A percentile compares a stretch with the other conserved stretches of the same genome.
Evolutionary conservation across 2,797 vertebrate genomes (phyloP).

Genomic region (Hafferia zeledoni): DNA sequence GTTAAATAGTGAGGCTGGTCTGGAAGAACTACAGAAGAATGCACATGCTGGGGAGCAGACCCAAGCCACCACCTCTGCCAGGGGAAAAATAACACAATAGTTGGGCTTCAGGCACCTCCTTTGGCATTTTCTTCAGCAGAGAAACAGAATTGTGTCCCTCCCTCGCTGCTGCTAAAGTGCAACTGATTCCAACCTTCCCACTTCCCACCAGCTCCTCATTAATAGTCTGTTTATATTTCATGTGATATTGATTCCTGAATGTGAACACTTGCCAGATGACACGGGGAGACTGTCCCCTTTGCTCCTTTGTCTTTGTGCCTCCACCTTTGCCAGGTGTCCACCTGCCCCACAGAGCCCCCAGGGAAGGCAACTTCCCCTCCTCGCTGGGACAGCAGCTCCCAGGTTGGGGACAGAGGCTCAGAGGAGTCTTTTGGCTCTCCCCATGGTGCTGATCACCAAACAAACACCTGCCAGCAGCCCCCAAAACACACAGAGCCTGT

Average conservation of each 20-base stretch:
- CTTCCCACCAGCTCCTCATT: constrained; percentile 41
- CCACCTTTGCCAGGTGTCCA: background rate
- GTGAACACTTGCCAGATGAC: background rate
- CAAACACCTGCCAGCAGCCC: background rate
- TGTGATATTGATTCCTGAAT: constrained; percentile 18
- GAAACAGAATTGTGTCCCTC: background rate
- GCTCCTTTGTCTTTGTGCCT: background rate
- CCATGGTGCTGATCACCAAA: accelerated
- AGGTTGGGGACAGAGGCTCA: background rate
- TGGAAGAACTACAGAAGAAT: background rate
- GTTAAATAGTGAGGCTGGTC: background rate
- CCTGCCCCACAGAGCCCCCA: background rate
- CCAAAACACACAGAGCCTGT: background rate
- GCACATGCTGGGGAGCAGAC: background rate
- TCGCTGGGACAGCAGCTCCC: background rate
- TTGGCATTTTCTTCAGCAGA: background rate
- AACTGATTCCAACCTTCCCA: constrained; percentile 17
- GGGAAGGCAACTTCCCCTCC: background rate
- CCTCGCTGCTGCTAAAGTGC: background rate
- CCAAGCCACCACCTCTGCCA: background rate
- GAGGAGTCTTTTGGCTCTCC: background rate
- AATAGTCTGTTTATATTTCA: constrained; percentile 41
- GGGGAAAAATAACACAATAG: background rate
- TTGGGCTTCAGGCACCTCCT: background rate
- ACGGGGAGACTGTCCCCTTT: background rate